Conservation (phyloP, 64 coral and sea anemone genomes). For the Acropora yongei region DNA sequence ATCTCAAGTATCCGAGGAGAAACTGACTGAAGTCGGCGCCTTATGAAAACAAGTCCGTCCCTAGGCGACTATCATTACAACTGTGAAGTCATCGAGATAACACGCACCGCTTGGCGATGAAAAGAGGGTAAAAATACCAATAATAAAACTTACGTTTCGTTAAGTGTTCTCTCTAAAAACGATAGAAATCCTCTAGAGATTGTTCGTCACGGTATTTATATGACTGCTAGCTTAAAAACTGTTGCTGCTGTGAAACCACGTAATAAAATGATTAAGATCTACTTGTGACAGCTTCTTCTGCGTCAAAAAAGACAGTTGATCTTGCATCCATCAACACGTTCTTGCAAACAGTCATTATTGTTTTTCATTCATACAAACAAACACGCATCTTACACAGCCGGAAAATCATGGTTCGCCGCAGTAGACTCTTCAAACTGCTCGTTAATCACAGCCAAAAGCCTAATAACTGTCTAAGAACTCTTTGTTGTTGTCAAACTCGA, state of each 20-base stretch:
- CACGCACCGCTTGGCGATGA: background rate
- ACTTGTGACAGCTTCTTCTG: background rate
- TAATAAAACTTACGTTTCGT: constrained; percentile 29
- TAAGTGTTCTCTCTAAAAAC: background rate
- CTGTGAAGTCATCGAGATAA: constrained; percentile 18
- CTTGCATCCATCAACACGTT: background rate
- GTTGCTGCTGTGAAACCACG: background rate
- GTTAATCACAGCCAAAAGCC: background rate
- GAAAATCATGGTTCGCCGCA: background rate
- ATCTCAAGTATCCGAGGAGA: background rate
- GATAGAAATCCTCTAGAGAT: background rate
- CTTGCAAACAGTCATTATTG: constrained; percentile 1
- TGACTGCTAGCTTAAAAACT: background rate
- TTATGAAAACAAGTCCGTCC: constrained; percentile 31
- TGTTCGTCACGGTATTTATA: background rate
- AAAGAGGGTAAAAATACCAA: background rate
- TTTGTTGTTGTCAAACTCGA: background rate
- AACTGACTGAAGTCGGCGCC: background rate
- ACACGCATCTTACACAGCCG: background rate
- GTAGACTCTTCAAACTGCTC: background rate
- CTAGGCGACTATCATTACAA: constrained; percentile 26
- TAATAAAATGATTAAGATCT: background rate
- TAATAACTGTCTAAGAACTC: background rate
- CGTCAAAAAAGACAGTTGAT: constrained; percentile 15
- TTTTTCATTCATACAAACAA: background rate